Conservation (phyloP, 2,113 vertebrate species). For the Pycnonotus jocosus region DNA sequence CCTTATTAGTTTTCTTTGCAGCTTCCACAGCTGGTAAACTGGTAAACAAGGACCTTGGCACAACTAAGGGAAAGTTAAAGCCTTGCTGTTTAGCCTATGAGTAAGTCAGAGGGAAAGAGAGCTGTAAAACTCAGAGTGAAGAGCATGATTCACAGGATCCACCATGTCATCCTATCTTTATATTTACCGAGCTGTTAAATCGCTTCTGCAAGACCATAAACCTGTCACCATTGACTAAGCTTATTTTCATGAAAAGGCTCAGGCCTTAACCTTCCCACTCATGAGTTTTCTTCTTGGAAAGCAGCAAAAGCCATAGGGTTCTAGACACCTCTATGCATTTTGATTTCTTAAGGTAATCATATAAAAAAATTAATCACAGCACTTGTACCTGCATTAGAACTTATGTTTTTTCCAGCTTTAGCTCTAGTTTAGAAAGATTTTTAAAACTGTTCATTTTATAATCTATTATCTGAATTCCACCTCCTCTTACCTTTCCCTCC, state of each 20-base stretch:
- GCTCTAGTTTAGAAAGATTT: not conserved
- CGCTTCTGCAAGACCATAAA: not conserved
- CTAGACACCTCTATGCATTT: not conserved
- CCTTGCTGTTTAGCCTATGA: not conserved
- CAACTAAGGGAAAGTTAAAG: conserved; percentile 11
- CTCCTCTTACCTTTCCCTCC: not conserved
- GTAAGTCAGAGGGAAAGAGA: not conserved
- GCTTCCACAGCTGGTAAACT: not conserved
- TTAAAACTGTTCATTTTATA: not conserved
- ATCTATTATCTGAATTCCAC: not conserved
- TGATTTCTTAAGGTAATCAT: not conserved
- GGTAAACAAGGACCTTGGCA: not conserved
- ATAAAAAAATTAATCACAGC: not conserved
- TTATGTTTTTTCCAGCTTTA: conserved; percentile 35
- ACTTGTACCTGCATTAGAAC: not conserved
- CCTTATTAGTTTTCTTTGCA: not conserved
- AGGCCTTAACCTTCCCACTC: not conserved
- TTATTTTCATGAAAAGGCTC: not conserved
- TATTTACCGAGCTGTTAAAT: not conserved
- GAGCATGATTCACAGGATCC: conserved; percentile 18
- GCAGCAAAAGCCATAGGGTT: not conserved
- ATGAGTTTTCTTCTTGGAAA: not conserved
- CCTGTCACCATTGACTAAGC: not conserved
- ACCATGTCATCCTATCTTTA: not conserved
- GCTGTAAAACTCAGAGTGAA: not conserved